Evolutionary conservation across 2,888 invertebrate genomes (phyloP).

Genomic region (Aphodius granarius): DNA sequence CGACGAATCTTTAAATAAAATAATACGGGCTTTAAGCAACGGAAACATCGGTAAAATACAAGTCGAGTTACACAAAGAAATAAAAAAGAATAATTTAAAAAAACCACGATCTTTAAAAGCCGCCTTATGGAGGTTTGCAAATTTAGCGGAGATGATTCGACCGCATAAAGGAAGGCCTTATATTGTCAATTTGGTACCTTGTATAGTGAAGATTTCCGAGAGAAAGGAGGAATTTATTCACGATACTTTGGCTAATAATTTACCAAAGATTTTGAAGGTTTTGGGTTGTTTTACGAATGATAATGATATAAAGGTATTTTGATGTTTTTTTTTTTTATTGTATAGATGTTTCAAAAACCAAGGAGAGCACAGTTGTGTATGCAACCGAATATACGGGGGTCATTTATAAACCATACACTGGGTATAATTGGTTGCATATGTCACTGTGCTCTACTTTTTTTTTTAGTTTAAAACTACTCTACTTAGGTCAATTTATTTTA

Average conservation of each 20-base stretch:
- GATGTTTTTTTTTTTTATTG: neutral
- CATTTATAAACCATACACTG: too few species aligned
- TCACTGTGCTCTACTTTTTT: too few species aligned
- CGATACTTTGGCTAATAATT: conserved; percentile 66
- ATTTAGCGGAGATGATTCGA: conserved; percentile 73
- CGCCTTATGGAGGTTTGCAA: conserved; percentile 75
- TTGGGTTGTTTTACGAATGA: conserved; percentile 72
- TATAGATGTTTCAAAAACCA: neutral
- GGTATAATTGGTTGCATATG: too few species aligned
- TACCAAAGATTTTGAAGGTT: conserved; percentile 66
- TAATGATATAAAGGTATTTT: conserved; percentile 69
- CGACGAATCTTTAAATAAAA: conserved; percentile 79
- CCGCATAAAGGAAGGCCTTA: conserved; percentile 80
- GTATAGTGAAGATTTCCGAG: conserved; percentile 69
- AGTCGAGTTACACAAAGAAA: conserved; percentile 80
- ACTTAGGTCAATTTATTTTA: conserved; percentile 1
- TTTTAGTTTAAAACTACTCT: too few species aligned
- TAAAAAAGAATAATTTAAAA: conserved; percentile 71
- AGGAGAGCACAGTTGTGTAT: neutral
- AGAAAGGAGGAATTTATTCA: conserved; percentile 72
- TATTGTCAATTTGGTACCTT: conserved; percentile 73
- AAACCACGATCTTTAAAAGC: conserved; percentile 69
- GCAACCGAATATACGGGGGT: neutral
- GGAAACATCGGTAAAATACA: conserved; percentile 73
- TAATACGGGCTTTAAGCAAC: conserved; percentile 67